Conservation (phyloP, 2,113 vertebrate genomes). For the Psophia crepitans region DNA sequence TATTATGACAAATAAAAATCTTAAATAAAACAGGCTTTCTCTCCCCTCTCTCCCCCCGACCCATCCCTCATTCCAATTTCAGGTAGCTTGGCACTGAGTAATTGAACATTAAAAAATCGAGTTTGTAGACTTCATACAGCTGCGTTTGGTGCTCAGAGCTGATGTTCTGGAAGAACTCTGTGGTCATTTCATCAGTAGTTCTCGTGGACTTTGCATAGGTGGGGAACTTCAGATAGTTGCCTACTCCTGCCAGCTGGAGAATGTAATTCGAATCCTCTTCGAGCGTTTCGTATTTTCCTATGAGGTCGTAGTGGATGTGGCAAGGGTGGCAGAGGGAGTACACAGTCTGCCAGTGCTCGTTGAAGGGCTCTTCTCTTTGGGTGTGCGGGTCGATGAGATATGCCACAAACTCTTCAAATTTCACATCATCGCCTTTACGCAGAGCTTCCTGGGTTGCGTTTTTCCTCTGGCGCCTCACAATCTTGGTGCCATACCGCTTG, state of each 20-base stretch:
- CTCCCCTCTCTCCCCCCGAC: conserved; percentile 47
- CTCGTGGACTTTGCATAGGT: conserved; percentile 95
- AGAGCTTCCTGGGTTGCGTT: conserved; percentile 92
- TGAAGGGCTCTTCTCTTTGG: conserved; percentile 91
- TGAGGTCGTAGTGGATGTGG: conserved; percentile 95
- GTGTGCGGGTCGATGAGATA: conserved; percentile 94
- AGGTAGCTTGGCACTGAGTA: conserved; percentile 96
- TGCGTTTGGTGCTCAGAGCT: conserved; percentile 88
- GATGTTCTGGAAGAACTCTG: conserved; percentile 98
- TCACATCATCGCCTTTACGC: conserved; percentile 85
- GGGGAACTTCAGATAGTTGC: conserved; percentile 88
- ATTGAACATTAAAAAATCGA: conserved; percentile 99
- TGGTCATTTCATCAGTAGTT: conserved; percentile 97
- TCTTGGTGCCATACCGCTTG: conserved; percentile 95
- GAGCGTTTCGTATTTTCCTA: conserved; percentile 96
- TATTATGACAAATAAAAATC: conserved; percentile 83
- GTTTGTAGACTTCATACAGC: conserved; percentile 94
- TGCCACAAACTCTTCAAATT: conserved; percentile 91
- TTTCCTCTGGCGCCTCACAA: conserved; percentile 90
- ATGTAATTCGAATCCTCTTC: conserved; percentile 93
- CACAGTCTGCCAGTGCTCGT: conserved; percentile 97
- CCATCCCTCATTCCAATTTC: conserved; percentile 84
- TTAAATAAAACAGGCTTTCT: conserved; percentile 78
- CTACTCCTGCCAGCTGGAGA: conserved; percentile 85
- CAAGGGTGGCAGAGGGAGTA: conserved; percentile 95